A percentile compares a stretch with the other conserved stretches of the same genome.
These are phyloP conservation scores for Listrodromus nycthemerus DNA, from an alignment of 2,888 invertebrate genomes.

Conservation along the genomic window DNA sequence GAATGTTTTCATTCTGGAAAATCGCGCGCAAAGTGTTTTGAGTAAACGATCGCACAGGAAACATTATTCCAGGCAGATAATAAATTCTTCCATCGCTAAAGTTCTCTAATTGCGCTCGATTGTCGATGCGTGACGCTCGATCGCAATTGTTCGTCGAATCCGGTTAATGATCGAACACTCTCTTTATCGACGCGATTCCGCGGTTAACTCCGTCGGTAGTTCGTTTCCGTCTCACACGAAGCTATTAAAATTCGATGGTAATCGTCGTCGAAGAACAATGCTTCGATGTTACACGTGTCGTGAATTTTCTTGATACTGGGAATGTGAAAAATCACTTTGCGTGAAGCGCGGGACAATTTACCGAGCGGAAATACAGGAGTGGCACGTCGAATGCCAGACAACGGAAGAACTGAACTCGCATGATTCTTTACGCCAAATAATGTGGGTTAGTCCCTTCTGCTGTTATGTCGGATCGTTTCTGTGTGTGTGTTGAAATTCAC, in stretches of 20 bases:
- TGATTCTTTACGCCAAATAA: neutral
- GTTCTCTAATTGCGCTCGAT: neutral
- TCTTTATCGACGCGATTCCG: neutral
- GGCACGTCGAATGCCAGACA: neutral
- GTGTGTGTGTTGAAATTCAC: slow-evolving; percentile 1
- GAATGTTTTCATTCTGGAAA: too few relatives aligned
- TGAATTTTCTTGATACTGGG: neutral
- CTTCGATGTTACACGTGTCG: neutral
- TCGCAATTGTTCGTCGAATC: neutral
- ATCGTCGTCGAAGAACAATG: slow-evolving; percentile 19
- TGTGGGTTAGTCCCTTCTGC: neutral
- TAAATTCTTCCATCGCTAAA: slow-evolving; percentile 1
- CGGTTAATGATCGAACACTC: neutral
- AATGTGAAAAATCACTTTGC: slow-evolving; percentile 12
- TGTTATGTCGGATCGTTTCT: neutral
- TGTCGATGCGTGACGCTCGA: slow-evolving; percentile 4
- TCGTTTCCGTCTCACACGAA: slow-evolving; percentile 24
- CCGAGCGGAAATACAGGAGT: neutral
- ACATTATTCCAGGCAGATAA: slow-evolving; percentile 29
- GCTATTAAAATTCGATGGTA: slow-evolving; percentile 36
- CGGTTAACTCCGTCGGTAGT: slow-evolving; percentile 32
- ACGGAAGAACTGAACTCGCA: neutral
- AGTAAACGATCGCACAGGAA: slow-evolving; percentile 21
- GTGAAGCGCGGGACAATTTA: slow-evolving; percentile 6
- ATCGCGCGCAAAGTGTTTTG: slow-evolving; percentile 7